Percentiles rank a stretch among this genome's conserved stretches.
Evolutionary conservation across 2,888 invertebrate species (phyloP).

Genomic region (Pristionchus fissidentatus): DNA sequence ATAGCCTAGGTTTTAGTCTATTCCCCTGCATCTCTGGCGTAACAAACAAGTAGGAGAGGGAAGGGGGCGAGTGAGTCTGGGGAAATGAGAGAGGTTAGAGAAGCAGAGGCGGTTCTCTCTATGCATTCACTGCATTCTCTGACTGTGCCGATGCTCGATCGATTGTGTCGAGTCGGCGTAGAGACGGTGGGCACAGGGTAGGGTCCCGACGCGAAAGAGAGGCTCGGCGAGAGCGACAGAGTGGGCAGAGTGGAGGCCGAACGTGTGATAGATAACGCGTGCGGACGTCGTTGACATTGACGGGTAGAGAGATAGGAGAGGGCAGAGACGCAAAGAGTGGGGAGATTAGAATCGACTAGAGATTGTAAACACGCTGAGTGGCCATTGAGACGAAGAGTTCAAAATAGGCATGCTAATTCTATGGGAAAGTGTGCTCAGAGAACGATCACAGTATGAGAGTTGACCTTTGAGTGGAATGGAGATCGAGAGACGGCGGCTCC

Average conservation of each 20-base stretch:
- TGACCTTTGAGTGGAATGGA: neutral
- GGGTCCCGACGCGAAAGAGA: neutral
- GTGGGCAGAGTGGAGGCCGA: neutral
- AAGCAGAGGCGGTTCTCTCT: neutral
- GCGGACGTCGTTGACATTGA: neutral
- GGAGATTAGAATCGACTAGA: neutral
- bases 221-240: constrained; percentile 6
- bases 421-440: too few species aligned
- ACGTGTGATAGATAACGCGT: neutral
- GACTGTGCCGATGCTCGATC: neutral
- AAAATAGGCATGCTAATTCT: too few species aligned
- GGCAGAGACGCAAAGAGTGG: neutral
- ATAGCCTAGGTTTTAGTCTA: too few species aligned
- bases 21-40: constrained; percentile 4
- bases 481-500: neutral
- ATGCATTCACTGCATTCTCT: too few species aligned
- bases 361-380: too few species aligned
- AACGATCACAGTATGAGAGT: neutral
- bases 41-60: constrained; percentile 41
- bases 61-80: neutral
- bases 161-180: neutral
- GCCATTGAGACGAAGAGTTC: too few species aligned
- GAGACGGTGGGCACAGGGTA: neutral
- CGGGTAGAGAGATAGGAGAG: too few species aligned
- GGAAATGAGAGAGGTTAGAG: neutral